Percentiles rank a stretch among this genome's conserved stretches.
These are phyloP conservation scores for Drosophila kanekoi DNA, from an alignment of 2,888 invertebrate genomes.

Conservation along the genomic window DNA sequence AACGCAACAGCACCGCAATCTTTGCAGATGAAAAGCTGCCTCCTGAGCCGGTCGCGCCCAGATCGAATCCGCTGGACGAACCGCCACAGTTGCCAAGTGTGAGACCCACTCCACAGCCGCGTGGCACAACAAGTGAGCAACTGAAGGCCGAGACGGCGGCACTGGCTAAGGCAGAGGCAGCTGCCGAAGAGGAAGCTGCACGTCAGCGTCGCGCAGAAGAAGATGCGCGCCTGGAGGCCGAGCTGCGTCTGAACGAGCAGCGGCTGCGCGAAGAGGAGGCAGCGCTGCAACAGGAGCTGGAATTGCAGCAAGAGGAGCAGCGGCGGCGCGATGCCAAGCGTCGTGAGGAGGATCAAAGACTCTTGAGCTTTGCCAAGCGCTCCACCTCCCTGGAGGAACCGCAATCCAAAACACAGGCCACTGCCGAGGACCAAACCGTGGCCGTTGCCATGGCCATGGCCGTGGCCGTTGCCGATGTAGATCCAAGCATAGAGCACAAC, in stretches of 20 bases:
- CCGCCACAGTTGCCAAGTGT: constrained; percentile 12
- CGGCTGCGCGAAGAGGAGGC: constrained; percentile 70
- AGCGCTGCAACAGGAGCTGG: constrained; percentile 66
- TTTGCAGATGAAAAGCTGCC: constrained; percentile 63
- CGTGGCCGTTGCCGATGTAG: constrained; percentile 8
- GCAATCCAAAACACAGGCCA: background rate
- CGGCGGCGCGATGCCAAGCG: constrained; percentile 77
- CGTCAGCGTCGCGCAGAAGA: constrained; percentile 61
- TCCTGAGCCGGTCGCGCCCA: constrained; percentile 29
- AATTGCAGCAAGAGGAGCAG: constrained; percentile 68
- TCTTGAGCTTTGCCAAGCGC: constrained; percentile 75
- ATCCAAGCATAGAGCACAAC: constrained; percentile 60
- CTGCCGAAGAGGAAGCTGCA: constrained; percentile 29
- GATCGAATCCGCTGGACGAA: background rate
- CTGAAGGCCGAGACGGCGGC: constrained; percentile 30
- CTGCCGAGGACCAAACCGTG: background rate
- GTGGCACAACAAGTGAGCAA: constrained; percentile 36
- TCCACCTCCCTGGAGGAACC: constrained; percentile 58
- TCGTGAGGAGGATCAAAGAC: constrained; percentile 76
- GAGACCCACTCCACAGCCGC: constrained; percentile 58
- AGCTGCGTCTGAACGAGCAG: constrained; percentile 70
- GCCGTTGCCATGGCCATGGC: background rate
- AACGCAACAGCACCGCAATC: constrained; percentile 72
- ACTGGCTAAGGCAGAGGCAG: constrained; percentile 18
- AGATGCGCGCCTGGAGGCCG: constrained; percentile 73